Base-by-base conservation (phyloP, 2,888 invertebrate genomes). In the Oscheius myriophilus region DNA sequence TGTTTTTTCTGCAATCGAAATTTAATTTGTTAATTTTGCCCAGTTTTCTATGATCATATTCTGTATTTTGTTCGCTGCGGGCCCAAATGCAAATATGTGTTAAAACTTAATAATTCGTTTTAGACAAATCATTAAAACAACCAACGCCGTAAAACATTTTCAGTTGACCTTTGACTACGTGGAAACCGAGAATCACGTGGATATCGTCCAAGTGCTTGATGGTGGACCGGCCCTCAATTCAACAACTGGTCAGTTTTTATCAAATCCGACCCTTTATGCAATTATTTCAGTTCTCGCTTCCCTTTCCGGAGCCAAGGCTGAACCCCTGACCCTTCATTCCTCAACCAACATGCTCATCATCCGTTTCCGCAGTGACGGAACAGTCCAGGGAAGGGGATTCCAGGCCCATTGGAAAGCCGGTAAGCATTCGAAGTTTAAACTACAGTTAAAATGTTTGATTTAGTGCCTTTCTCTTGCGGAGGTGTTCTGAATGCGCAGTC, bases 281-380 rank as follows among this genome's bases (percentile, higher is more conserved):
- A 33, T 23, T 42, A 9, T 70, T 68, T 41, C 66, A 69, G 72
- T 75, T 14, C 67, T 72, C 2, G 71, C 67, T 57, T 67, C 58
- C 14, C 45, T 76, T 41, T 73, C 75, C 21, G 77, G 75, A 7
- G 62, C 70, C 0, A n/a, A 66, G 18, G 52, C 66, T 11, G 69
- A 70, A 0, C 42, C 59, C 9, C 54, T 69, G 43, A 74, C 73
- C 7, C 84, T 92, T 87, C 93, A 94, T 33, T 96, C 96, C 4
- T 95, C 95, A 51, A 95, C 96, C 59, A 97, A 97, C 88, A 95
- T 96, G 86, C 95, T 97, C 94, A 94, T 96, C 74, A 91, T 97
- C 73, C 95, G 95, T 88, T 97, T 97, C 88, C 93, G 93, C 84
- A 93, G 95, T 1, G 97, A 97, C 87, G 93, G 93, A 51, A 93